phyloP scores from a whole-genome alignment of 1,140 invertebrate species.

The Drosophila bifasciata region DNA sequence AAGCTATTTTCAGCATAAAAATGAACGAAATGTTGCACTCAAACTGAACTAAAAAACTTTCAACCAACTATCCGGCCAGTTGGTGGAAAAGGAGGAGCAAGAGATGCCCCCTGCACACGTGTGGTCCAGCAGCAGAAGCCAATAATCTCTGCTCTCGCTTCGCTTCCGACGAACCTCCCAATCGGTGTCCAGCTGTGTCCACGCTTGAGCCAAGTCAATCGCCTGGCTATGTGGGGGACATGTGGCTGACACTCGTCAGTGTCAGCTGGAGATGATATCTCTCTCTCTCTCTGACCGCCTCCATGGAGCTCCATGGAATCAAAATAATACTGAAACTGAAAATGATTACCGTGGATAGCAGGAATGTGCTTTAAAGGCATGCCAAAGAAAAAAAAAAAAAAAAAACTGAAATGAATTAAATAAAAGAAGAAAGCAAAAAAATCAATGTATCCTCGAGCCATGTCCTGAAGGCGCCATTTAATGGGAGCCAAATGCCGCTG shows the following conservation, averaged over 20 bases:
- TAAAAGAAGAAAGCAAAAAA: slow-evolving; percentile 41
- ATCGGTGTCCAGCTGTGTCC: slow-evolving; percentile 50
- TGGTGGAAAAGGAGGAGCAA: neutral
- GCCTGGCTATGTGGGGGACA: slow-evolving; percentile 43
- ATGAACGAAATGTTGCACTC: neutral
- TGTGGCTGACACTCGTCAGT: slow-evolving; percentile 53
- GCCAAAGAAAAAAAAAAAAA: slow-evolving; percentile 16
- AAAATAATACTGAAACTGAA: slow-evolving; percentile 51
- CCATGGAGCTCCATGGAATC: slow-evolving; percentile 28
- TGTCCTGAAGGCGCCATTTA: slow-evolving; percentile 54
- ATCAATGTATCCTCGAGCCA: slow-evolving; percentile 63
- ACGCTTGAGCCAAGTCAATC: slow-evolving; percentile 46
- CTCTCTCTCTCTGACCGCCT: too few relatives aligned
- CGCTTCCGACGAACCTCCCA: slow-evolving; percentile 29
- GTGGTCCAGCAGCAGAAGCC: slow-evolving; percentile 26
- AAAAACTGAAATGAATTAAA: neutral
- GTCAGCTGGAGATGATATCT: slow-evolving; percentile 30
- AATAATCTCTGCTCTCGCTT: slow-evolving; percentile 12
- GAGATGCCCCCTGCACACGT: slow-evolving; percentile 18
- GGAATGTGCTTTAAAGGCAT: slow-evolving; percentile 75
- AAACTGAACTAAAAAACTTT: slow-evolving; percentile 34
- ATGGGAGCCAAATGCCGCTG: slow-evolving; percentile 56
- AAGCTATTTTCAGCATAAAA: too few relatives aligned
- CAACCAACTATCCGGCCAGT: slow-evolving; percentile 17
- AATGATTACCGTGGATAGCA: slow-evolving; percentile 29